A percentile compares a stretch with the other conserved stretches of the same genome.
Evolutionary conservation across 2,797 vertebrate genomes (phyloP).

Genomic region (Acanthurus lineatus): DNA sequence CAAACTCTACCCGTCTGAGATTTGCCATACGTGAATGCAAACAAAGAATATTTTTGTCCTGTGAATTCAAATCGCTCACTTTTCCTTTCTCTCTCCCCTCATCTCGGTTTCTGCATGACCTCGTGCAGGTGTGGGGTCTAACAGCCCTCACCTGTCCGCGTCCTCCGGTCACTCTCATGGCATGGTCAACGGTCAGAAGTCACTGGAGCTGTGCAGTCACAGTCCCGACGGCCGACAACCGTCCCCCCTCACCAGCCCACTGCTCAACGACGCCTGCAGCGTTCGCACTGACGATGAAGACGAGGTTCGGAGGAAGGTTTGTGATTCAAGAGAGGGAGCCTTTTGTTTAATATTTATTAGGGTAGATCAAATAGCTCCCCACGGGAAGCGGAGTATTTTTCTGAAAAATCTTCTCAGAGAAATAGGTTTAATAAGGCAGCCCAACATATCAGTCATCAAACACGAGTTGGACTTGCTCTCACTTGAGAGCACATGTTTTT

Average conservation of each 20-base stretch:
- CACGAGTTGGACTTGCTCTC: background rate
- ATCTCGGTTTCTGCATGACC: background rate
- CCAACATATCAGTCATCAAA: constrained; percentile 3
- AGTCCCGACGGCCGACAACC: constrained; percentile 91
- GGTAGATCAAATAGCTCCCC: constrained; percentile 45
- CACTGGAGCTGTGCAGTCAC: constrained; percentile 88
- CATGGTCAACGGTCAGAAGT: constrained; percentile 87
- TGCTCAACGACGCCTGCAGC: constrained; percentile 91
- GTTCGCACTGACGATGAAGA: constrained; percentile 94
- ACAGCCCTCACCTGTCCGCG: constrained; percentile 91
- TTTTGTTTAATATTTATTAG: no score
- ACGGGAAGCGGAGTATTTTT: constrained; percentile 49
- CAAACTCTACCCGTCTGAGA: background rate
- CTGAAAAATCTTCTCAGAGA: constrained; percentile 14
- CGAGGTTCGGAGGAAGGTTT: constrained; percentile 93
- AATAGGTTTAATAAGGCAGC: constrained; percentile 32
- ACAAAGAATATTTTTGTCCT: background rate
- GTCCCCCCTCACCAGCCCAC: constrained; percentile 94
- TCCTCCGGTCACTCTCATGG: constrained; percentile 90
- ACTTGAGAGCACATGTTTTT: background rate
- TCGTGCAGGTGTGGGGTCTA: constrained; percentile 86
- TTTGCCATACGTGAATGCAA: background rate
- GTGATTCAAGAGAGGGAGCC: constrained; percentile 15
- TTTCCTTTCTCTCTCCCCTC: constrained; percentile 13
- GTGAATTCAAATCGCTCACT: constrained; percentile 1